Evolutionary conservation across 2,888 invertebrate species (phyloP).

Genomic region (Orthosia gracilis): DNA sequence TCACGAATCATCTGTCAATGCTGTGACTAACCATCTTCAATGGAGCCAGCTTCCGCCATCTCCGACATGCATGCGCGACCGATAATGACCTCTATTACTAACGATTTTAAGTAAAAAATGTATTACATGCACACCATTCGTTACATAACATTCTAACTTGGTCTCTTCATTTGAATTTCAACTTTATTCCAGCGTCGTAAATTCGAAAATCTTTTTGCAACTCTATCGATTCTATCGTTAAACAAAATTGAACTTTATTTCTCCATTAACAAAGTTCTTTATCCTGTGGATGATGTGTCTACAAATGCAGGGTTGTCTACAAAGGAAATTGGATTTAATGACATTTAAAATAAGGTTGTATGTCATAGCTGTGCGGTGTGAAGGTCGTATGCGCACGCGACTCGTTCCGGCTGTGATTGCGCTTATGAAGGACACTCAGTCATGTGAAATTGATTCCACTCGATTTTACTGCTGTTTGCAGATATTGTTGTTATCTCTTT

Average conservation of each 20-base stretch:
- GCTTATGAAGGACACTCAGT: conserved; percentile 76
- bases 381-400: conserved; percentile 77
- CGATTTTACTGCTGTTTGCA: conserved; percentile 63
- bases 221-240: background rate
- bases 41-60: conserved; percentile 52
- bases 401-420: conserved; percentile 77
- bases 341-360: conserved; percentile 46
- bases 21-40: conserved; percentile 40
- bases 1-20: conserved; percentile 36
- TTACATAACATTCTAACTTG: conserved; percentile 64
- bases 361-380: conserved; percentile 31
- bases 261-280: background rate
- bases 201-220: conserved; percentile 36
- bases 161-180: conserved; percentile 41
- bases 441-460: conserved; percentile 81
- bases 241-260: conserved; percentile 32
- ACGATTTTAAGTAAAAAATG: conserved; percentile 69
- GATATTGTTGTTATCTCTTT: conserved; percentile 53
- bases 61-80: conserved; percentile 58
- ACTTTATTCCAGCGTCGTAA: conserved; percentile 41
- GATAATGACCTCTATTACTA: conserved; percentile 72
- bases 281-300: conserved; percentile 7
- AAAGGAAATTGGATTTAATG: conserved; percentile 51
- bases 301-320: conserved; percentile 11
- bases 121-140: conserved; percentile 57